Evolutionary conservation across 2,797 vertebrate genomes (phyloP).

Genomic region (Liasis olivaceus): DNA sequence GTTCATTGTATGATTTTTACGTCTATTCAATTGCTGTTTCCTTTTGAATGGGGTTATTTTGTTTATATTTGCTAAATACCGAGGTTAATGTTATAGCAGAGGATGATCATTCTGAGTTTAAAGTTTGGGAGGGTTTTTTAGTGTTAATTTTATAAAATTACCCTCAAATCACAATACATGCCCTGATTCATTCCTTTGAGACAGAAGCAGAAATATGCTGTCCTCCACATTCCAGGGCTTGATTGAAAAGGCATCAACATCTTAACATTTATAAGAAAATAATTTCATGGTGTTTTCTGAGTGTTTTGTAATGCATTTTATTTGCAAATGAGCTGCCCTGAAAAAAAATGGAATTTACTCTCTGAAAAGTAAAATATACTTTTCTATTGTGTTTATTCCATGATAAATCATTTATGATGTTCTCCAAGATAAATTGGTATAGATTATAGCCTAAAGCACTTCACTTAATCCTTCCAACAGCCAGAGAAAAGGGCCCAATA

Average conservation of each 20-base stretch:
- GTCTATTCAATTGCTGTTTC: constrained; percentile 62
- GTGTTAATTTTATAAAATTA: constrained; percentile 8
- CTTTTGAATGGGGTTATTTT: constrained; percentile 14
- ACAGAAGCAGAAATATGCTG: neutral
- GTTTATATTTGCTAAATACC: constrained; percentile 34
- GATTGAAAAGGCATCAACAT: neutral
- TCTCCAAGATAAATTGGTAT: neutral
- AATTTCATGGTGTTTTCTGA: neutral
- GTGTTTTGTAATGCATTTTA: neutral
- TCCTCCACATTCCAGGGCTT: neutral
- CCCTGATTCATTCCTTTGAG: neutral
- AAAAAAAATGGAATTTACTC: neutral
- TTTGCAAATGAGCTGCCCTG: neutral
- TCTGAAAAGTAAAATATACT: neutral
- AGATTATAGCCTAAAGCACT: neutral
- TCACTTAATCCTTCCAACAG: neutral
- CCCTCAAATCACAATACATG: neutral
- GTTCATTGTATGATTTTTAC: constrained; percentile 27
- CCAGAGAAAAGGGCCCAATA: neutral
- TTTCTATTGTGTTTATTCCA: neutral
- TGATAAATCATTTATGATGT: neutral
- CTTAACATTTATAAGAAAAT: neutral
- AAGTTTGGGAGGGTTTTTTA: neutral
- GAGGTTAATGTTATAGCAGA: constrained; percentile 40
- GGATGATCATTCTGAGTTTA: constrained; percentile 17